Base-by-base conservation (phyloP, 2,888 invertebrate genomes). In the Autographa pulchrina region DNA sequence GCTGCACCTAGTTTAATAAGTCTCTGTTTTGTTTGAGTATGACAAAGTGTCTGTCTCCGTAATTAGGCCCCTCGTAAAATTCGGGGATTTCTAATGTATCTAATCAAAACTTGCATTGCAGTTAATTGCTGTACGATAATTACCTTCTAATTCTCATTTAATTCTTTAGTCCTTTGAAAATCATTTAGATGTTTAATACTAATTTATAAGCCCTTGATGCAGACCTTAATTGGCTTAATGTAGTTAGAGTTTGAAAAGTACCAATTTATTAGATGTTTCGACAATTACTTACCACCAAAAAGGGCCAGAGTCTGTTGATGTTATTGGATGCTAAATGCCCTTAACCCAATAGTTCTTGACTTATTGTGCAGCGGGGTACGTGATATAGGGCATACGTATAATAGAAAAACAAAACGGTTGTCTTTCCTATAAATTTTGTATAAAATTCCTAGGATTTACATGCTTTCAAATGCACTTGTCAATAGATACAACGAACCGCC, bases 201-300 rank as follows among this genome's bases (percentile, higher is more conserved):
- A 68, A 72, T 68, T 62, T 20, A 20, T 14, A 20, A 31, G 74
- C 70, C 74, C 82, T 83, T 70, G 68, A 38, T 79, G 13, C n/a
- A 16, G 0, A 65, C 72, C 71, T 80, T 77, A 76, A 82, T 84
- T 76, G 65, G 67, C 41, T n/a, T 31, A 4, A 61, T 62, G 58
- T 35, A 61, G 13, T 63, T 64, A 78, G 62, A 13, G 18, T 32
- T 38, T 4, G 58, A 66, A 38, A 67, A 62, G 14, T 25, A n/a
- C 9, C 58, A 59, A 62, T 63, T 69, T 58, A 65, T 58, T 41
- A 62, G 16, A 16, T 9, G 32, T 0, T 9, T 11, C 20, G 18
- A 1, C 63, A 63, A 68, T 58, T 14, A 62, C 20, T 48, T 62
- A 62, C 31, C 59, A 16, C 16, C 38, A 32, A 13, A 66, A 60